Percentiles rank a stretch among this genome's conserved stretches.
Evolutionary conservation across 2,797 vertebrate genomes (phyloP).

Genomic region (Coluber constrictor): DNA sequence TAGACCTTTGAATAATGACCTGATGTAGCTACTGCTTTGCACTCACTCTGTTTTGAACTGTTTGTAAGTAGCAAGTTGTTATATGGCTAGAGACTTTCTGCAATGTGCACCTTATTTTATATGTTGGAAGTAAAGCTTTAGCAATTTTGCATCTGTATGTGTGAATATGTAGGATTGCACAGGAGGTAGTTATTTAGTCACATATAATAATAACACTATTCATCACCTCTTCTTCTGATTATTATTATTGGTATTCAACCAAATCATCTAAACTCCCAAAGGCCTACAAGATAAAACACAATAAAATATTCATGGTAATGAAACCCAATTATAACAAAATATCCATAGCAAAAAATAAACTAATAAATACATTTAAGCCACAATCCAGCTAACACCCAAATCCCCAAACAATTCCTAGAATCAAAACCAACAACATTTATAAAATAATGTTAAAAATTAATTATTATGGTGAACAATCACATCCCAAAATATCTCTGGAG

Average conservation of each 20-base stretch:
- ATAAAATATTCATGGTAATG: neutral
- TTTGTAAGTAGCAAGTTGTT: neutral
- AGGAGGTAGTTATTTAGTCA: neutral
- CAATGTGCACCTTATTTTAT: neutral
- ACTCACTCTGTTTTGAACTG: neutral
- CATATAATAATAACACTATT: neutral
- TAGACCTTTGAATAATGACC: neutral
- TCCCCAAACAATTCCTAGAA: neutral
- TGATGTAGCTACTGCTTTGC: neutral
- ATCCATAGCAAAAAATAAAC: neutral
- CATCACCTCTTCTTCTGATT: neutral
- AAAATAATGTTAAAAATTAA: neutral
- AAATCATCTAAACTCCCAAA: neutral
- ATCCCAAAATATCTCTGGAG: neutral
- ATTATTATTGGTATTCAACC: neutral
- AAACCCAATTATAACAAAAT: neutral
- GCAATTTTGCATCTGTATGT: neutral
- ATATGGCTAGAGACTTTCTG: neutral
- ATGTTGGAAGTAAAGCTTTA: neutral
- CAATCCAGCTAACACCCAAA: neutral
- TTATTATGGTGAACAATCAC: neutral
- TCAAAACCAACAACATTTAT: neutral
- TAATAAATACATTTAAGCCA: neutral
- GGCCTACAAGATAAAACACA: neutral
- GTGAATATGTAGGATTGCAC: neutral